phyloP scores from a whole-genome alignment of 2,797 vertebrate genomes.

The Tokudaia muenninki region DNA sequence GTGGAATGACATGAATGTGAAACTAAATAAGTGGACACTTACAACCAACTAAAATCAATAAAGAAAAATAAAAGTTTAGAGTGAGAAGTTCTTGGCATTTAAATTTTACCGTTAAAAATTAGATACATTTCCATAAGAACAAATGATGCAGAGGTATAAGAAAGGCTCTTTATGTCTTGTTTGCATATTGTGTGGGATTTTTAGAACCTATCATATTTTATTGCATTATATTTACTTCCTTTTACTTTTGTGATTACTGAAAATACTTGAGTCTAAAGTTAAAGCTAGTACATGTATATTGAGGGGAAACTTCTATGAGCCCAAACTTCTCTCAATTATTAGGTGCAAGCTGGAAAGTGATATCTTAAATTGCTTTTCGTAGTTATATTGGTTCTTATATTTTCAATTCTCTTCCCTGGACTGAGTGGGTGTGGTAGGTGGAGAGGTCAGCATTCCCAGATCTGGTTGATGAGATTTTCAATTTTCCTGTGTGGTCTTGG shows the following conservation, averaged over 20 bases:
- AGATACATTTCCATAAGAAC: not conserved
- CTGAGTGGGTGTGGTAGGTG: not conserved
- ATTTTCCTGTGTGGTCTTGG: not conserved
- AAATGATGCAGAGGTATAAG: not conserved
- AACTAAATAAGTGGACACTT: not conserved
- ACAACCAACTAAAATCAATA: not conserved
- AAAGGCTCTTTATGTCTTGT: not conserved
- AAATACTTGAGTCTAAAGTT: conserved; percentile 55
- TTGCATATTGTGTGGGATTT: not conserved
- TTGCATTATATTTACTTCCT: not conserved
- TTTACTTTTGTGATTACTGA: conserved; percentile 4
- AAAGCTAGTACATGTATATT: not conserved
- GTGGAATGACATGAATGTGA: not conserved
- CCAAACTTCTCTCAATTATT: conserved; percentile 57
- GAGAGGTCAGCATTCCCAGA: conserved; percentile 46
- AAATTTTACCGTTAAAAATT: not conserved
- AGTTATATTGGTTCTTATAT: conserved; percentile 54
- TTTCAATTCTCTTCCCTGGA: conserved; percentile 52
- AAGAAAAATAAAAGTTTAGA: not conserved
- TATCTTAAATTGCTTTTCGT: conserved; percentile 62
- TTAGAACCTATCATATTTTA: not conserved
- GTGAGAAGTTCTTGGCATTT: not conserved
- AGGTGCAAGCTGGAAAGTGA: conserved; percentile 54
- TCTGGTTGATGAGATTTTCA: conserved; percentile 59
- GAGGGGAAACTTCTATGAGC: not conserved